Evolutionary conservation across 2,888 invertebrate genomes (phyloP).

Genomic region (Clivina fossor): DNA sequence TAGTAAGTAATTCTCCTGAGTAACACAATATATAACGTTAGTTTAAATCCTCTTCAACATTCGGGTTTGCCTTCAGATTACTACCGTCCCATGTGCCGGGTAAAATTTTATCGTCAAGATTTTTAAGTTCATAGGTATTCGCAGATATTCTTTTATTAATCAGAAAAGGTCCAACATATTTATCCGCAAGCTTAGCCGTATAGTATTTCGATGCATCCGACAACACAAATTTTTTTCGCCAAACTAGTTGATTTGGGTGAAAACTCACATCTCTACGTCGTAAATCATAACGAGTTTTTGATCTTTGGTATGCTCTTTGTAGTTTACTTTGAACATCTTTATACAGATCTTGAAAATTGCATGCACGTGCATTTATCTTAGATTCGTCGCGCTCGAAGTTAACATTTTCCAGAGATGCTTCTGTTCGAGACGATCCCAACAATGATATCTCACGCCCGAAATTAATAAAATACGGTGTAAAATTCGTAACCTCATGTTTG

Average conservation of each 20-base stretch:
- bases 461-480: constrained; percentile 33
- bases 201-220: constrained; percentile 20
- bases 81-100: constrained; percentile 2
- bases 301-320: constrained; percentile 10
- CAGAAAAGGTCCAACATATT: constrained; percentile 21
- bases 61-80: constrained; percentile 8
- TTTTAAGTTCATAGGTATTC: constrained; percentile 1
- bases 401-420: not conserved
- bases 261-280: constrained; percentile 5
- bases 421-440: not conserved
- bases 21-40: too few relatives aligned
- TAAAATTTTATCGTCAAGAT: not conserved
- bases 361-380: not conserved
- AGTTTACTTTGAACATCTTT: constrained; percentile 9
- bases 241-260: constrained; percentile 7
- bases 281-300: constrained; percentile 12
- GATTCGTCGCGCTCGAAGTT: not conserved
- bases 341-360: constrained; percentile 8
- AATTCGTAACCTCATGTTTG: constrained; percentile 25
- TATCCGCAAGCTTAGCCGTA: constrained; percentile 15
- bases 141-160: not conserved
- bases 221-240: constrained; percentile 11
- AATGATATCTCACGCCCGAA: constrained; percentile 34
- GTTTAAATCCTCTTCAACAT: too few relatives aligned
- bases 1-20: too few relatives aligned